Evolutionary conservation across 2,888 invertebrate genomes (phyloP).

Genomic region (Achlya flavicornis): DNA sequence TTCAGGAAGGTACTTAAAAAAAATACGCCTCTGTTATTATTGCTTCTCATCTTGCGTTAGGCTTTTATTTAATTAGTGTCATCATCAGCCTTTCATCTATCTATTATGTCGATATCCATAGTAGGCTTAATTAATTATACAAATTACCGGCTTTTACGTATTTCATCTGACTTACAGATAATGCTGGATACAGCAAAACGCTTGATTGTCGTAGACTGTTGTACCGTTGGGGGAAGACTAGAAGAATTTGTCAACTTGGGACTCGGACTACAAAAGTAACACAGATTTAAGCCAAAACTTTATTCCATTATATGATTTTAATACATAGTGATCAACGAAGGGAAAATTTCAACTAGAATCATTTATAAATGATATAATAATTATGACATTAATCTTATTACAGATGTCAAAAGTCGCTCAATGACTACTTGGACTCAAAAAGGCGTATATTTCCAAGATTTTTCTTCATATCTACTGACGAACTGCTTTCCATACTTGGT

Average conservation of each 20-base stretch:
- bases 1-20: conserved; percentile 86
- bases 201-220: conserved; percentile 91
- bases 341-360: no score
- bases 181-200: conserved; percentile 93
- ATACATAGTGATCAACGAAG: no score
- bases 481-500: conserved; percentile 94
- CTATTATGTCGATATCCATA: no score
- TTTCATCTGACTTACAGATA: conserved; percentile 77
- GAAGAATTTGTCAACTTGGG: conserved; percentile 90
- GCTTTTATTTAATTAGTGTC: no score
- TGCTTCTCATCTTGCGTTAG: no score
- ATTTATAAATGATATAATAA: background rate
- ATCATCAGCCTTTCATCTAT: no score
- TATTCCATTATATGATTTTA: background rate
- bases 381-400: background rate
- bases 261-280: conserved; percentile 88
- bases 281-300: conserved; percentile 9
- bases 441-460: conserved; percentile 94
- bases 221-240: conserved; percentile 88
- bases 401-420: conserved; percentile 94
- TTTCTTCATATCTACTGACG: conserved; percentile 97
- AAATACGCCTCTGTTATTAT: background rate
- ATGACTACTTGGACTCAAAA: conserved; percentile 95
- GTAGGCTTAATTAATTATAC: no score
- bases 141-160: background rate